Conservation (phyloP, 2,888 invertebrate species). For the Idaea biselata region DNA sequence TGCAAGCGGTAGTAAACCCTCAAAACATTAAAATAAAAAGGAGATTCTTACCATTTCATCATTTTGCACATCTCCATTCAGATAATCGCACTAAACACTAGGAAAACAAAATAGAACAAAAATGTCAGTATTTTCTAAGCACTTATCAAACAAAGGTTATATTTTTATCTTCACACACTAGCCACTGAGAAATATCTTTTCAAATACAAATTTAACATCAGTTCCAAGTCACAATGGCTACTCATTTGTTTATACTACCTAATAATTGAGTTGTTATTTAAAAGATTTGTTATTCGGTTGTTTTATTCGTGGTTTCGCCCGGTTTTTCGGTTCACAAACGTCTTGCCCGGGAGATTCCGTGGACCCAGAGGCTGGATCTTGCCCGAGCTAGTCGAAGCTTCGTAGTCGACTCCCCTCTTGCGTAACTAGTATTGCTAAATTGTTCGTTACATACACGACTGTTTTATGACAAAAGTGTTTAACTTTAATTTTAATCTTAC, state of each 20-base stretch:
- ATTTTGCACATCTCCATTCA: background rate
- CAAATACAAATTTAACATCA: conserved; percentile 47
- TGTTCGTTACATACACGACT: conserved; percentile 30
- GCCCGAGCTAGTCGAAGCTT: conserved; percentile 64
- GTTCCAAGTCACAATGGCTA: conserved; percentile 28
- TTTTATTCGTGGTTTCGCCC: conserved; percentile 35
- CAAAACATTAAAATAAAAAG: background rate
- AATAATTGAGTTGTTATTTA: conserved; percentile 35
- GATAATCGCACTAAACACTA: background rate
- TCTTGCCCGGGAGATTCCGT: conserved; percentile 59
- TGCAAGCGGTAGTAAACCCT: background rate
- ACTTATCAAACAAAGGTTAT: conserved; percentile 43
- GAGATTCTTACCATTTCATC: background rate
- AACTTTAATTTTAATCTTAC: background rate
- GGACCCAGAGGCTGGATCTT: conserved; percentile 70
- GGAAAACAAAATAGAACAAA: background rate
- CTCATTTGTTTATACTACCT: background rate
- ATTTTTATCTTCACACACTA: conserved; percentile 36
- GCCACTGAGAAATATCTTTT: conserved; percentile 33
- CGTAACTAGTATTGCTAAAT: conserved; percentile 69
- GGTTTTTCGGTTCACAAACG: conserved; percentile 30
- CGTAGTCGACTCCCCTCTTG: conserved; percentile 71
- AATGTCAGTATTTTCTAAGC: background rate
- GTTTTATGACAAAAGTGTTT: conserved; percentile 12
- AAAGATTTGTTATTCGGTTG: conserved; percentile 32